These are phyloP conservation scores for Lycorma delicatula DNA, from an alignment of 1,140 invertebrate species.

Conservation along the genomic window DNA sequence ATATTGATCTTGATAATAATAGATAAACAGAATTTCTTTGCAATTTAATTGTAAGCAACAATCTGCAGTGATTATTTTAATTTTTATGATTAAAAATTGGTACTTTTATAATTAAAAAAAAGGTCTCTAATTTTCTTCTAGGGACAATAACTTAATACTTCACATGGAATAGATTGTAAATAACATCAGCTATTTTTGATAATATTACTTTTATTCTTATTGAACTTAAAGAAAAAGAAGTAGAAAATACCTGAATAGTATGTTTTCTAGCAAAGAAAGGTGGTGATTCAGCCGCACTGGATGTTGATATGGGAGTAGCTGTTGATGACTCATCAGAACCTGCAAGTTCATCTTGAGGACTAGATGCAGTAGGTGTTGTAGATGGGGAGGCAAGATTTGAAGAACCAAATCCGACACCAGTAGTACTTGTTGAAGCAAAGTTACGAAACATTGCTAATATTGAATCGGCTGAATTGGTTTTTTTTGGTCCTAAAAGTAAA, in stretches of 20 bases:
- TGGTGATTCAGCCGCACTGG: slow-evolving; percentile 48
- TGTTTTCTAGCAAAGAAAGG: slow-evolving; percentile 26
- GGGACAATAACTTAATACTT: too few species aligned
- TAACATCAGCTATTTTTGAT: too few species aligned
- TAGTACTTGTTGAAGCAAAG: slow-evolving; percentile 45
- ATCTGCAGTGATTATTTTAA: too few species aligned
- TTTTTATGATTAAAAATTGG: too few species aligned
- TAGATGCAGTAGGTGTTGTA: slow-evolving; percentile 51
- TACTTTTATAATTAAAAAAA: too few species aligned
- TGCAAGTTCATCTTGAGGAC: slow-evolving; percentile 53
- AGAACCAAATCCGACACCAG: slow-evolving; percentile 38
- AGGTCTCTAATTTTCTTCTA: too few species aligned
- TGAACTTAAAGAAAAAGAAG: too few species aligned
- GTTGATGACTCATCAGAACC: slow-evolving; percentile 55
- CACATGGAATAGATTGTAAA: too few species aligned
- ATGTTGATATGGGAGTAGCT: slow-evolving; percentile 45
- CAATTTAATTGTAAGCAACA: too few species aligned
- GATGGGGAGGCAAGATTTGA: slow-evolving; percentile 49
- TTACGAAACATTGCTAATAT: slow-evolving; percentile 64
- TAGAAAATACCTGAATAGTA: slow-evolving; percentile 27
- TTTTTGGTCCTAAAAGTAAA: slow-evolving; percentile 22
- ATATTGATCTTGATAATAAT: too few species aligned
- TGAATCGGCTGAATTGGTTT: slow-evolving; percentile 62
- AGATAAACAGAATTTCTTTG: too few species aligned
- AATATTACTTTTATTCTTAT: too few species aligned